Conservation (phyloP, 2,113 vertebrate genomes). For the Orthonyx spaldingii region DNA sequence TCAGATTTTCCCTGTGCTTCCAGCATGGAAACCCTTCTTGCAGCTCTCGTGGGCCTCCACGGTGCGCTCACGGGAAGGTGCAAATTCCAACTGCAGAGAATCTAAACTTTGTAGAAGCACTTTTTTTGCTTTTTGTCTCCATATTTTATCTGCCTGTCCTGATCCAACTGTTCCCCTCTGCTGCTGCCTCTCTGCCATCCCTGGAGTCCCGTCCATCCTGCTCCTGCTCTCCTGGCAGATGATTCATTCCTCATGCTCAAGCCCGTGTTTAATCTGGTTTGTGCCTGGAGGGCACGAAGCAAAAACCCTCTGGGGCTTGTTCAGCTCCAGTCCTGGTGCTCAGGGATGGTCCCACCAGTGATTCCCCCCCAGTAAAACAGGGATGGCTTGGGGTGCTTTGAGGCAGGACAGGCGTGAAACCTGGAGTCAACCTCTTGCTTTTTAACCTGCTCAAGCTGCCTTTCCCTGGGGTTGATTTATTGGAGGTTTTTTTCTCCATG, state of each 20-base stretch:
- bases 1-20: neutral
- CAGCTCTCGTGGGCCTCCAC: neutral
- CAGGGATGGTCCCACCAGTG: accelerated
- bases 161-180: neutral
- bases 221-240: neutral
- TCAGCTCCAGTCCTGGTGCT: neutral
- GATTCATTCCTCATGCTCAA: neutral
- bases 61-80: neutral
- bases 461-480: neutral
- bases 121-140: neutral
- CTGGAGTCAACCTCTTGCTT: neutral
- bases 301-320: neutral
- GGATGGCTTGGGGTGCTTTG: neutral
- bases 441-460: neutral
- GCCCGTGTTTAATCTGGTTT: neutral
- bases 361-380: neutral
- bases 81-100: neutral
- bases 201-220: neutral
- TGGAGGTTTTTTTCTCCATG: neutral
- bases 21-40: neutral
- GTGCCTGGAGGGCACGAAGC: neutral
- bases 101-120: neutral
- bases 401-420: neutral
- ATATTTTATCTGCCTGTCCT: neutral
- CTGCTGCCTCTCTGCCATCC: neutral